A percentile compares a stretch with the other conserved stretches of the same genome.
Evolutionary conservation across 2,113 vertebrate species (phyloP).

Genomic region (Pachypanchax playfairii): DNA sequence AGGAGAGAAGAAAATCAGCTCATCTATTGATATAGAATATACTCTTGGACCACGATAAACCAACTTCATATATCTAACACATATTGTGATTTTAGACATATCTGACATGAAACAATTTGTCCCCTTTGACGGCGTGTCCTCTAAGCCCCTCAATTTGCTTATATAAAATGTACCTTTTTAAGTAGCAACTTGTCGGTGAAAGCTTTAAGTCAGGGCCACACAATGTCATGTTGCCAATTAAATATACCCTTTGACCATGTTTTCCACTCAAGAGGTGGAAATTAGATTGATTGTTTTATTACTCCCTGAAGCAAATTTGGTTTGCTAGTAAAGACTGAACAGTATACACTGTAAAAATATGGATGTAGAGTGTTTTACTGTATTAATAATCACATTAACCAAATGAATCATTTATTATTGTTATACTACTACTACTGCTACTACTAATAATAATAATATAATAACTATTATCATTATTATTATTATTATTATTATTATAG

Average conservation of each 20-base stretch:
- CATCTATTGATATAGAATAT: no score
- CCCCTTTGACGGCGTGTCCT: conserved; percentile 53
- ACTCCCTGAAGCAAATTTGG: conserved; percentile 49
- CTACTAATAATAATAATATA: no score
- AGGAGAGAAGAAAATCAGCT: conserved; percentile 4
- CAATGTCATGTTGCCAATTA: conserved; percentile 80
- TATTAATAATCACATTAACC: no score
- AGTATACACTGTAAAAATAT: conserved; percentile 4
- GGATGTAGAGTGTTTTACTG: no score
- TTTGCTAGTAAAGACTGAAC: conserved; percentile 39
- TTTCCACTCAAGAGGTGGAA: conserved; percentile 74
- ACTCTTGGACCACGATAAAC: no score
- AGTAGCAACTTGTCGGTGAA: conserved; percentile 78
- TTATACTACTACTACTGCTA: no score
- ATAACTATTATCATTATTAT: no score
- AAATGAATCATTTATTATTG: no score
- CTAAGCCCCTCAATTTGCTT: conserved; percentile 38
- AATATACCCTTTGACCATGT: conserved; percentile 74
- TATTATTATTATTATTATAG: no score
- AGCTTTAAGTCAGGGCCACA: conserved; percentile 68
- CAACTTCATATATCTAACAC: neutral
- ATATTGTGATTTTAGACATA: conserved; percentile 8
- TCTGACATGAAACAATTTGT: conserved; percentile 41
- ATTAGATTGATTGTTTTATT: conserved; percentile 79
- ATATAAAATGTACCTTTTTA: no score